Base-by-base conservation (phyloP, 2,113 vertebrate species). In the Passerina amoena region DNA sequence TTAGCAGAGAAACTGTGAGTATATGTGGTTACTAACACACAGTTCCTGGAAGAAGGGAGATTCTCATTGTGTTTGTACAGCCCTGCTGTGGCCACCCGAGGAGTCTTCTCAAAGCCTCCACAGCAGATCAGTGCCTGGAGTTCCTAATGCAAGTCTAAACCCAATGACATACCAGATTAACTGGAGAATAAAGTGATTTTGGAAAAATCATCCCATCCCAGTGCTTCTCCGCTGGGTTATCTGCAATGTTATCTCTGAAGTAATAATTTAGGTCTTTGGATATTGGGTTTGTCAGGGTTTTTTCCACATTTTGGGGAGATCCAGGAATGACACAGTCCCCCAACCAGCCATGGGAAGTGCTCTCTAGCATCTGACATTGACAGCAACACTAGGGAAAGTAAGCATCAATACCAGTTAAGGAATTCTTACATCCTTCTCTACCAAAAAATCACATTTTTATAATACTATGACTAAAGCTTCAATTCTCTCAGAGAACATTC, bases 71-170 rank as follows among this genome's bases (percentile, higher is more conserved):
- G 5, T 38, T 23, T 17, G 35, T 66, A 45, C 54, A 83, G 68
- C 51, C 35, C 50, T 83, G 82, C 57, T 68, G 56, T 15, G 54
- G 77, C 56, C 42, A 73, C 31, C 31, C 22, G 2, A 84, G 78
- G 63, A 88, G 61, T 77, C 37, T 40, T 82, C 90, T 27, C 5
- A 2, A 72, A 78, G 60, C n/a, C 54, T 65, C 75, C 86, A 45
- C 19, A 57, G 64, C 63, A 86, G 54, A 94, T 25, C 82, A 68
- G 84, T 44, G 85, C 85, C 53, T 51, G 47, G 38, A 88, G 54
- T 15, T 91, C 84, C 82, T 69, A 69, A 53, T 12, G 50, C 63
- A 61, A 86, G 33, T n/a, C 82, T 70, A 59, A 91, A 90, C 27
- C 42, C 61, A 69, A 2, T 9, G 38, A 69, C 27, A 66, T 12